Conservation (phyloP, 2,113 vertebrate genomes). For the Tupaia chinensis region DNA sequence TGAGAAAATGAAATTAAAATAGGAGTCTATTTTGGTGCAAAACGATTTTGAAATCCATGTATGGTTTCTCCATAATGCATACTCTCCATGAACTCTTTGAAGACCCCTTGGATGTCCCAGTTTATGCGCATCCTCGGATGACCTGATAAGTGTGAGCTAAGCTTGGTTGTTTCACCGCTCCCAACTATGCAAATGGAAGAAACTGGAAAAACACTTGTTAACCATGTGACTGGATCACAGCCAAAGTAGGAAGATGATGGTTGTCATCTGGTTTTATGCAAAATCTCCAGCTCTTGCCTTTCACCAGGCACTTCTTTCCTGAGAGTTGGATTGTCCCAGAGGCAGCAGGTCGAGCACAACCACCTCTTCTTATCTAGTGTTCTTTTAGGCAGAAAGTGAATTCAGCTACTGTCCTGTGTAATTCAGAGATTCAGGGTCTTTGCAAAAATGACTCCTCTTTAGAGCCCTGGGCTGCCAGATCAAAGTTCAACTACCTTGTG, state of each 20-base stretch:
- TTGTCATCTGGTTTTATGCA: background rate
- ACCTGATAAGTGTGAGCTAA: background rate
- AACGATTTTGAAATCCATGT: too few relatives aligned
- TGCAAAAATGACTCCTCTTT: background rate
- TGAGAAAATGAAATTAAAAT: too few relatives aligned
- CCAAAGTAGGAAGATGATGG: background rate
- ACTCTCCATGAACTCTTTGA: too few relatives aligned
- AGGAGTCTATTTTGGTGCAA: too few relatives aligned
- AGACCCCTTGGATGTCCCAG: background rate
- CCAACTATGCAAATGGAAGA: background rate
- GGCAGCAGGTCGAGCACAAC: background rate
- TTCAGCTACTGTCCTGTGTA: background rate
- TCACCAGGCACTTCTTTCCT: background rate
- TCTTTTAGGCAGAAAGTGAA: background rate
- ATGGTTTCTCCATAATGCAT: too few relatives aligned
- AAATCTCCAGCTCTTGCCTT: background rate
- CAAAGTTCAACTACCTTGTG: background rate
- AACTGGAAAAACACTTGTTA: conserved; percentile 44
- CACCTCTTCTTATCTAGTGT: background rate
- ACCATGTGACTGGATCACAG: background rate
- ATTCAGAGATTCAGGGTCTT: conserved; percentile 42
- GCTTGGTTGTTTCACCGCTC: background rate
- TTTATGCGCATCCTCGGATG: conserved; percentile 9
- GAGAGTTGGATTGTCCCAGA: background rate
- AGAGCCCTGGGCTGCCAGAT: background rate